phyloP scores from a whole-genome alignment of 2,888 invertebrate genomes.

The Mycalesis mineus region DNA sequence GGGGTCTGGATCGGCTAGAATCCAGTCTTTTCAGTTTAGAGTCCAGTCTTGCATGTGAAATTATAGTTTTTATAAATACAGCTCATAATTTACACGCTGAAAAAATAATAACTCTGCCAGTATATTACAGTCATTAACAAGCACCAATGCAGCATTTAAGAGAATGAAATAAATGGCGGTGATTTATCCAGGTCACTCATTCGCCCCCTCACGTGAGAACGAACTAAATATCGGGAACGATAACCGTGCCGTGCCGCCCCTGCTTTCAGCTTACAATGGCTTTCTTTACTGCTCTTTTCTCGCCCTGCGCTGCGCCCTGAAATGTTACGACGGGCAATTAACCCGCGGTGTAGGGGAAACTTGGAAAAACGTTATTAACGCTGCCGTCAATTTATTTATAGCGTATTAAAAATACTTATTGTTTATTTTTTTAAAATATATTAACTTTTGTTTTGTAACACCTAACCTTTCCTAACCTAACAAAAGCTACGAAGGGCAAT shows the following conservation, averaged over 20 bases:
- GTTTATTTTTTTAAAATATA: background rate
- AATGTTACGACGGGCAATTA: slow-evolving; percentile 30
- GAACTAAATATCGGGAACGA: slow-evolving; percentile 10
- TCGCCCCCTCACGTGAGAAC: slow-evolving; percentile 4
- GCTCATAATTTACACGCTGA: background rate
- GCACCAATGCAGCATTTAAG: background rate
- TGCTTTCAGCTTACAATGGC: slow-evolving; percentile 16
- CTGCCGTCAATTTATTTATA: slow-evolving; percentile 5
- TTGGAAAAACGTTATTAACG: slow-evolving; percentile 12
- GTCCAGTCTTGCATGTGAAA: too few relatives aligned
- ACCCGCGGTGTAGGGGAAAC: slow-evolving; percentile 10
- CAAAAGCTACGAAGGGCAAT: too few relatives aligned
- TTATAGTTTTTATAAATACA: too few relatives aligned
- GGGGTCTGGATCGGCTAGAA: too few relatives aligned
- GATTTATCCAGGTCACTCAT: slow-evolving; percentile 14
- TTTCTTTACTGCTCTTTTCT: slow-evolving; percentile 17
- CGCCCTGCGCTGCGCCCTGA: slow-evolving; percentile 24
- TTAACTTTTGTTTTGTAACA: background rate
- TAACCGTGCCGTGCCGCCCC: slow-evolving; percentile 6
- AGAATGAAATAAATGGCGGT: slow-evolving; percentile 1
- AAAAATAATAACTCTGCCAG: background rate
- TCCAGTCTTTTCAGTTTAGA: too few relatives aligned
- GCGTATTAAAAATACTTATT: background rate
- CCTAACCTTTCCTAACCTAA: too few relatives aligned
- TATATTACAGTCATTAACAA: background rate